Evolutionary conservation across 1,140 invertebrate species (phyloP), one percentile per base, ranked within the genome.

Genomic region (Drosophila bocki): DNA sequence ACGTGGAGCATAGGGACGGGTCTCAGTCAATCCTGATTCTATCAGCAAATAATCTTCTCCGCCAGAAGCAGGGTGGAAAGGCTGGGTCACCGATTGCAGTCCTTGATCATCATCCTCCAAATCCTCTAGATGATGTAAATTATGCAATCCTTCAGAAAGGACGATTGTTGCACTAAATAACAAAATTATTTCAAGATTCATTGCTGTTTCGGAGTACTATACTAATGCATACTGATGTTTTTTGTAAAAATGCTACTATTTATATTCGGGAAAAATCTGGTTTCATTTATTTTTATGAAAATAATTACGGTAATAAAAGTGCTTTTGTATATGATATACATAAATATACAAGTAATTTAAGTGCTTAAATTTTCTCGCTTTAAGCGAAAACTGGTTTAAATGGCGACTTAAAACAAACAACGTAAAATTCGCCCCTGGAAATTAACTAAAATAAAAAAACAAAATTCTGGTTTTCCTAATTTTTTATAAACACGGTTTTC

Each of bases 181-280:
- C 13, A 54, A 9, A 9, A 54, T 15, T 6, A 37, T n/a, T 39
- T 37, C 7, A 7, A 54, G 33, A 3, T 54, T 37, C 51, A 54
- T 54, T 37, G 3, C 22, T 22, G 33, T n/a, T n/a, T 37, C 7
- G n/a, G 12, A 6, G 26, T 29, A 5, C 7, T 6, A 29, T 29
- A 29, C 26, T 29, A 6, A 29, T 29, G 26, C 26, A 29, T 78
- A 82, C 63, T 82, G 51, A 75, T 78, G 45, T 9, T 56, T 26
- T 17, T 13, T 11, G 12, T 22, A 7, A 12, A 15, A 63, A 7
- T 1, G 8, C 1, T 17, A 0, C 1, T 50, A 61, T 82, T 51
- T 82, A 82, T 82, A 78, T 35, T 44, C 7, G 9, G 0, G 17
- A 11, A 22, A n/a, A n/a, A 1, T n/a, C 7, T 1, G 6, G 3